Evolutionary conservation across 2,113 vertebrate species (phyloP), one percentile per base, ranked within the genome.

Genomic region (Gymnobelideus leadbeateri): DNA sequence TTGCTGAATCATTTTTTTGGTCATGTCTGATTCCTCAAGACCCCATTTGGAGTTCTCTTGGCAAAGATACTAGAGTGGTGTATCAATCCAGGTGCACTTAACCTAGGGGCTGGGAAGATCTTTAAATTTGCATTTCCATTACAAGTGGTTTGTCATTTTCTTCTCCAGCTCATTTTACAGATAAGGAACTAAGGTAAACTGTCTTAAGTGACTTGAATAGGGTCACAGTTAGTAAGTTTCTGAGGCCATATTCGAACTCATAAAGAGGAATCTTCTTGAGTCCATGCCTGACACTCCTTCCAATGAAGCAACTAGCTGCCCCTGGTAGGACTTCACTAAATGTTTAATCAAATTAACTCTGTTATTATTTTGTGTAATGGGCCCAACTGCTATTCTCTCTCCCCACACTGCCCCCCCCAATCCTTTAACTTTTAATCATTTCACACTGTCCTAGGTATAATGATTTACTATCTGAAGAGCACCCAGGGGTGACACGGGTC

Each of bases 201-300:
- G 16, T 2, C 2, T 23, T 77, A n/a, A 77, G 37, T 19, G 14
- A n/a, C 26, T 10, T 43, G 16, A 1, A 0, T 0, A 2, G 5
- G n/a, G 7, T 43, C 7, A 84, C n/a, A 84, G 2, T 16, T 84
- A 43, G 0, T 57, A 57, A 57, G n/a, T 84, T 16, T 37, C 37
- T 84, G n/a, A 43, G n/a, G 68, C 6, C 68, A 84, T n/a, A 84
- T 84, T 43, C 8, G 16, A 43, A 68, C 10, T 84, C 2, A 84
- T 0, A 37, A 37, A 68, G 61, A 68, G 12, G 9, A 61, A 1
- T 43, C n/a, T 77, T 77, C 37, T 16, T 77, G 37, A 77, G 37
- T 77, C 12, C 31, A 37, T 12, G 12, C 37, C 24, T n/a, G 37
- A 0, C 25, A 77, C 4, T 77, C 37, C 37, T n/a, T n/a, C 37